Evolutionary conservation across 2,113 vertebrate genomes (phyloP), one percentile per base, ranked within the genome.

Genomic region (Typhlomys cinereus): DNA sequence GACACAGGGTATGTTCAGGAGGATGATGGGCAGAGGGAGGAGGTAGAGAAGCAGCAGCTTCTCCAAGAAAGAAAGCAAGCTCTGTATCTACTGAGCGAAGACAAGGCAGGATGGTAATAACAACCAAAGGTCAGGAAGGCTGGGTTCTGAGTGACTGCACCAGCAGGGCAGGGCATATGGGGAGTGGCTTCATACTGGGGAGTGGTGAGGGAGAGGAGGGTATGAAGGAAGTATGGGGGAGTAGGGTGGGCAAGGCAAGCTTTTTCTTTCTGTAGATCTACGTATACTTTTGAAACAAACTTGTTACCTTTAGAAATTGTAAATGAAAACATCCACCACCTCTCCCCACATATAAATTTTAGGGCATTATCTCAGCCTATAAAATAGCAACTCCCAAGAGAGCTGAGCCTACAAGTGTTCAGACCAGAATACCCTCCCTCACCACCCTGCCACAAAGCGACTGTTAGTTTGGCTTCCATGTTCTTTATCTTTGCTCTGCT

Each of bases 331-430:
- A 80, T 12, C 48, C 15, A 20, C 20, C 2, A 4, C 13, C 10
- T 7, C 29, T 20, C 46, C 9, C n/a, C 3, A 36, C 6, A 23
- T 2, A 52, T 9, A 64, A 57, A 79, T 44, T 67, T 96, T n/a
- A 89, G 27, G 57, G 8, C 4, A 4, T n/a, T 52, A 57, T 18
- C 36, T 90, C 66, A 41, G 2, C 88, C 94, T 36, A 48, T 12
- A 79, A 80, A 94, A 73, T 23, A 48, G 8, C 12, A 69, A 74
- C 20, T 91, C 59, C 29, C 44, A 31, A 52, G 57, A 85, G 69
- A 20, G 41, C 11, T 12, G 27, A 57, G 54, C 44, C 0, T 5
- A 1, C 0, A 20, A 78, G 52, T 20, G 23, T 17, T 10, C 31
- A 8, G 36, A 17, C 44, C 59, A 61, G 44, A 21, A 57, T 21